Percentiles rank a stretch among this genome's conserved stretches.
Conservation (phyloP, 2,797 vertebrate species). For the Hipposideros larvatus region DNA sequence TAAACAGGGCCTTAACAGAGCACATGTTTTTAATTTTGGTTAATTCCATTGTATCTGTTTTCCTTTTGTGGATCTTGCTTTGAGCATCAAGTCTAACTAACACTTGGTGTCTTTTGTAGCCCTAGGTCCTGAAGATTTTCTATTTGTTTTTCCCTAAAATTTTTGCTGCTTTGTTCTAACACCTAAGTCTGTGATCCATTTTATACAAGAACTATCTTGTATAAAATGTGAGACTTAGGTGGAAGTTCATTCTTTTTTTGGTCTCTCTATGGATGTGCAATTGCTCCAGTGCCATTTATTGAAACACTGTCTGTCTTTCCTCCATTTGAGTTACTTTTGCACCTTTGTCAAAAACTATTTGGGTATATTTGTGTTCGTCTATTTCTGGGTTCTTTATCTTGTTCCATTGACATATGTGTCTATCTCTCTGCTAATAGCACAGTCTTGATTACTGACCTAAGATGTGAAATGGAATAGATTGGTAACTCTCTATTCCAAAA, state of each 20-base stretch:
- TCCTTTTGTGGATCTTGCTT: slow-evolving; percentile 39
- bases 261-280: neutral
- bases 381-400: neutral
- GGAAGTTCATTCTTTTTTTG: neutral
- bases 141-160: neutral
- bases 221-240: neutral
- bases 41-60: neutral
- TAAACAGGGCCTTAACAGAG: neutral
- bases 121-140: neutral
- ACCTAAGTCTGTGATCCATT: neutral
- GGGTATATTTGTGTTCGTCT: neutral
- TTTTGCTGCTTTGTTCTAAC: neutral
- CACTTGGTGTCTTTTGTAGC: neutral
- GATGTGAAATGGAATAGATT: neutral
- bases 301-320: neutral
- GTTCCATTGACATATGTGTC: neutral
- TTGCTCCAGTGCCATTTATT: neutral
- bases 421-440: neutral
- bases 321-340: neutral
- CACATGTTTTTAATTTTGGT: slow-evolving; percentile 39
- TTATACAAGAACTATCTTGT: neutral
- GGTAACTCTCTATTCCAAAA: neutral
- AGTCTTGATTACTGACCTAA: neutral
- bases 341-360: slow-evolving; percentile 24
- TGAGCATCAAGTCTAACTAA: neutral